These are phyloP conservation scores for Diaperis boleti DNA, from an alignment of 2,888 invertebrate genomes.

Conservation along the genomic window DNA sequence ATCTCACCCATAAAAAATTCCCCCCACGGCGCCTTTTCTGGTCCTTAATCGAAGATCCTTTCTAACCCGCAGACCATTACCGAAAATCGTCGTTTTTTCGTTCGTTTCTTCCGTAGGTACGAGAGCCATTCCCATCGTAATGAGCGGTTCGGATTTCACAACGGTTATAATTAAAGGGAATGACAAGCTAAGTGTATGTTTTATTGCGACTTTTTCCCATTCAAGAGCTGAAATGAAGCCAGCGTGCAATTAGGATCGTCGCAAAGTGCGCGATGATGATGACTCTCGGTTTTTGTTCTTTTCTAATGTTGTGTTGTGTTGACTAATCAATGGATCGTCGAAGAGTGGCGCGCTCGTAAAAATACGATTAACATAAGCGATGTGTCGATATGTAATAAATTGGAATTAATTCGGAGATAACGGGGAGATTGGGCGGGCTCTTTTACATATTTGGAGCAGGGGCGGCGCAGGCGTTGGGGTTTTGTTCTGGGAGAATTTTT, in stretches of 20 bases:
- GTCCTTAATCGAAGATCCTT: neutral
- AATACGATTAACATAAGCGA: conserved; percentile 10
- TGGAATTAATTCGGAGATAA: conserved; percentile 2
- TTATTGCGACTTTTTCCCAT: conserved; percentile 54
- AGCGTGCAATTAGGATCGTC: conserved; percentile 45
- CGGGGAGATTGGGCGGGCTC: conserved; percentile 1
- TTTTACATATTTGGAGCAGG: conserved; percentile 17
- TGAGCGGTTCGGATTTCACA: conserved; percentile 51
- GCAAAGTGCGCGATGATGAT: conserved; percentile 36
- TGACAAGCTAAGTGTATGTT: conserved; percentile 52
- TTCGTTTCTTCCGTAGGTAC: conserved; percentile 7
- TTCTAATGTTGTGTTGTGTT: conserved; percentile 3
- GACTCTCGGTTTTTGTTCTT: conserved; percentile 7
- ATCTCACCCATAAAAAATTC: neutral
- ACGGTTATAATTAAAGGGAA: conserved; percentile 55
- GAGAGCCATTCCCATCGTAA: conserved; percentile 51
- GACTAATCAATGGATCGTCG: conserved; percentile 3
- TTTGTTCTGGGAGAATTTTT: too few relatives aligned
- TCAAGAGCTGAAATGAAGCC: conserved; percentile 48
- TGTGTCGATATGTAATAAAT: conserved; percentile 9
- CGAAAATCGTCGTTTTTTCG: conserved; percentile 15
- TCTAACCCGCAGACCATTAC: conserved; percentile 1
- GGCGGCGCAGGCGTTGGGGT: too few relatives aligned
- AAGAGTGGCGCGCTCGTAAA: neutral
- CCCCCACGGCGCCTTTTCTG: conserved; percentile 2